Evolutionary conservation across 2,888 invertebrate genomes (phyloP), one percentile per base, ranked within the genome.

Genomic region (Maniola hyperantus): DNA sequence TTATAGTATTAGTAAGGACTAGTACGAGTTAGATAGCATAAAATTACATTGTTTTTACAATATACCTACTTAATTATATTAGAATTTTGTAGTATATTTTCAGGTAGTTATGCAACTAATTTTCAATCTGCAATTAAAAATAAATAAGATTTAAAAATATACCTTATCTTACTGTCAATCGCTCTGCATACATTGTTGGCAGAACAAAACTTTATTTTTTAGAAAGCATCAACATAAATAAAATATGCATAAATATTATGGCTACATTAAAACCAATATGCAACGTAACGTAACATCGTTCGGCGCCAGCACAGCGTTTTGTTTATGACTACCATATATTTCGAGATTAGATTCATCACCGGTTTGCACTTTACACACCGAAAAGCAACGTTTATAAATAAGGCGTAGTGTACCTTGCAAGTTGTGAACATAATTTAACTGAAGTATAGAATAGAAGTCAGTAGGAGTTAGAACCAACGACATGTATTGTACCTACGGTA

Each of bases 261-360:
- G 20, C 53, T 13, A 59, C 54, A 67, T 67, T 57, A 69, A 70
- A 61, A 64, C 42, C 65, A 50, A 62, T 66, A 48, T 50, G 51
- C 51, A 60, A 51, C 74, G 74, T 74, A 60, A 51, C 74, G 74
- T 74, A 77, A 77, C 71, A 70, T 74, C 71, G 72, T 71, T 72
- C 71, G 75, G 74, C 77, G 76, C 77, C 74, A 67, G 66, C 69
- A 68, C 74, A 67, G 66, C 69, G 68, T 68, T 72, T 76, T 80
- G 79, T 79, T 81, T 79, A 77, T 75, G 75, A 77, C 75, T 71
- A 73, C 71, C 73, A 76, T 75, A 76, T 68, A 71, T 78, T 79
- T 80, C 73, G 75, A 73, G 76, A 77, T 75, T 77, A 74, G 70
- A 66, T 70, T 53, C 51, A 59, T 53, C 51, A 59, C 65, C 60